Evolutionary conservation across 2,113 vertebrate species (phyloP), one percentile per base, ranked within the genome.

Genomic region (Clarias macrocephalus): DNA sequence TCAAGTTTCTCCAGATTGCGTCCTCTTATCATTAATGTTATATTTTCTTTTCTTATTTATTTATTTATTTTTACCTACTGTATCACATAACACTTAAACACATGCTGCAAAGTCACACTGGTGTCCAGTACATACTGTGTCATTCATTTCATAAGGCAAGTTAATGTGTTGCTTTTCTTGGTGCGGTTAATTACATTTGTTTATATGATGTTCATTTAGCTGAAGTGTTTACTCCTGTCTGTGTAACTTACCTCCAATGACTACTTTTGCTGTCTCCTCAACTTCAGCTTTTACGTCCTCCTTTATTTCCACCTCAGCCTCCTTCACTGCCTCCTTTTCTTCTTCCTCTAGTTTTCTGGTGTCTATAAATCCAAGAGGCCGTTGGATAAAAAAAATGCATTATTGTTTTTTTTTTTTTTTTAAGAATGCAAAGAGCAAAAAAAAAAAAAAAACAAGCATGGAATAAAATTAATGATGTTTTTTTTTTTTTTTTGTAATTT

Each of bases 341-440:
- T 88, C 87, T 19, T 85, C 75, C 65, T 84, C 54, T 12, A 21
- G 25, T 88, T 81, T 65, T 42, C 63, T 23, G 16, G 42, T 63
- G 2, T 86, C 87, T 86, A 59, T 60, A 84, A 88, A 87, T 56
- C 56, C 30, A 80, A 57, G 12, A 80, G n/a, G 15, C 42, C 23
- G 18, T 10, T 66, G 1, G 25, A 66, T 13, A 42, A 7, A 84
- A n/a, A n/a, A 70, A 60, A 59, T 37, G 30, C 12, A 15, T 57
- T 30, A 30, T 70, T 33, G 52, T 1, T 25, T 42, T 68, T 57
- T 59, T 25, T 1, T 28, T 48, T 48, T 48, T 42, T 42, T 42
- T 3, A 6, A 42, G 6, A 42, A 62, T 16, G 23, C 6, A 73
- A 37, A 37, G 33, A 37, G 33, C 33, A 37, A 37, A 37, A 3